These are phyloP conservation scores for Euborellia annulipes DNA, from an alignment of 1,140 invertebrate species.

Conservation along the genomic window DNA sequence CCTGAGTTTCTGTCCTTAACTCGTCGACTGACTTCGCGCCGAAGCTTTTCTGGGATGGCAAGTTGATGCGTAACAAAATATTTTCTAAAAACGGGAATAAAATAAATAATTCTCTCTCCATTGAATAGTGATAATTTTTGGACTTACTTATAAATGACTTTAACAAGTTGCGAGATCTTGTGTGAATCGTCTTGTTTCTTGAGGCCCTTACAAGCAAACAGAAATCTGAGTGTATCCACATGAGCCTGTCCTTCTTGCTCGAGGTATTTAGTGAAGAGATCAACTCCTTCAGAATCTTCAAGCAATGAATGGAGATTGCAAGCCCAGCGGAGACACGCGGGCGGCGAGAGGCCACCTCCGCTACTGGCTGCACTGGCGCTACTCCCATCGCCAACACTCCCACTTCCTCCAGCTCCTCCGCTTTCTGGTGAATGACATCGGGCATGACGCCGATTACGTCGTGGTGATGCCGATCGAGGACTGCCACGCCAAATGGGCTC, in stretches of 20 bases:
- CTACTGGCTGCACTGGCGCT: neutral
- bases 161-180: slow-evolving; percentile 56
- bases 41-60: slow-evolving; percentile 62
- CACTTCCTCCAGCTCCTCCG: slow-evolving; percentile 28
- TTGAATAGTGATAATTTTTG: no score
- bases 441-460: no score
- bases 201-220: slow-evolving; percentile 81
- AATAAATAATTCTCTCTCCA: no score
- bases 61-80: slow-evolving; percentile 70
- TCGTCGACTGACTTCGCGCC: slow-evolving; percentile 44
- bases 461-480: no score
- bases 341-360: slow-evolving; percentile 35
- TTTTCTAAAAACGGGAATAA: slow-evolving; percentile 29
- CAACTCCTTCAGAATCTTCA: slow-evolving; percentile 69
- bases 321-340: slow-evolving; percentile 73
- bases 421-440: slow-evolving; percentile 20
- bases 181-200: slow-evolving; percentile 58
- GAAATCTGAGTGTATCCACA: slow-evolving; percentile 68
- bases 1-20: slow-evolving; percentile 40
- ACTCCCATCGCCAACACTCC: slow-evolving; percentile 16
- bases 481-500: no score
- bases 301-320: slow-evolving; percentile 62
- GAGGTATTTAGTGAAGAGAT: slow-evolving; percentile 69
- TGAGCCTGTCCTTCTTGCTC: slow-evolving; percentile 60
- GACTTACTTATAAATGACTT: slow-evolving; percentile 61